Base-by-base conservation (phyloP, 1,140 invertebrate genomes). In the Lutraria rhynchaena region DNA sequence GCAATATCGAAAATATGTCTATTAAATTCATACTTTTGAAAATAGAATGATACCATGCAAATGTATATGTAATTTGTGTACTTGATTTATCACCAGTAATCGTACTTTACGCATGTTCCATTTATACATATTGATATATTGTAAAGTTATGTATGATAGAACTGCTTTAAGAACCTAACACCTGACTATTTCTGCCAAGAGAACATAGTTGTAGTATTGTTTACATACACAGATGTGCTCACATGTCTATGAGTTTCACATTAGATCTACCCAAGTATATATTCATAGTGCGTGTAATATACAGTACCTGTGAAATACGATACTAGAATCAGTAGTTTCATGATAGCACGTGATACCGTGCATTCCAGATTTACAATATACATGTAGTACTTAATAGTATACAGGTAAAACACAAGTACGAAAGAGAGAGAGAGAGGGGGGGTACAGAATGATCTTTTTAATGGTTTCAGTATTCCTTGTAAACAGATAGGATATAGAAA, bases 291-390 rank as follows among this genome's bases (percentile, higher is more conserved):
- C 63, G 63, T 67, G 63, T 67, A 67, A 67, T 27, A 24, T 67
- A 46, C 63, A 41, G 63, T 67, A 67, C 63, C 63, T 67, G 63
- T 49, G 63, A 67, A 67, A 67, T 24, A 24, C 4, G 63, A 67
- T 67, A 67, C 44, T 27, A 13, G n/a, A 67, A 49, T 67, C 41
- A 27, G 41, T 49, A 27, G 41, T 19, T 67, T 49, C 41, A 15
- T 41, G 63, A 67, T 67, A 19, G 37, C 27, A 27, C 41, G n/a
- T 41, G 63, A 67, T 67, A 19, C 63, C 27, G 31, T 24, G 44
- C 41, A 67, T 67, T 29, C 63, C 35, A 27, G 44, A 46, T 67
- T 67, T 41, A 67, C 63, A 46, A 29, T 37, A 4, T 22, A 41
- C 37, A 41, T 29, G 9, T 27, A 55, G 19, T 4, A 3, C 46